These are phyloP conservation scores for Rhinolophus ferrumequinum DNA, from an alignment of 2,113 vertebrate genomes.

Conservation along the genomic window DNA sequence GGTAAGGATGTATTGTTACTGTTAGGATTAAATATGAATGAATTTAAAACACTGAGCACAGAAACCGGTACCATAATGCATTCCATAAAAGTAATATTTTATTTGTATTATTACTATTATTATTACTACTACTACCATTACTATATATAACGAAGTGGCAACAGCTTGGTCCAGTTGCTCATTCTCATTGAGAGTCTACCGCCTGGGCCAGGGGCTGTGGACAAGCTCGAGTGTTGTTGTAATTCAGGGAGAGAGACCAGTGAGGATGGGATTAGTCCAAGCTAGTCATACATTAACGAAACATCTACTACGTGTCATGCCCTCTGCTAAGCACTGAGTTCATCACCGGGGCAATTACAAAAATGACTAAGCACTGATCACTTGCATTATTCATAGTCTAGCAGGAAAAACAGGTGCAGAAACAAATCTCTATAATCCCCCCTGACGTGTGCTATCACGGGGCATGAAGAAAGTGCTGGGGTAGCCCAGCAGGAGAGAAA, in stretches of 20 bases:
- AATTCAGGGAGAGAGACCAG: neutral
- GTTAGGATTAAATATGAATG: neutral
- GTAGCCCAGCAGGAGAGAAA: neutral
- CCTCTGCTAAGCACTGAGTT: neutral
- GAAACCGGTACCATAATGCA: neutral
- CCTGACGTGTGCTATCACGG: accelerated
- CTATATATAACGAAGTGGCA: no score
- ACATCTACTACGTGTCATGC: neutral
- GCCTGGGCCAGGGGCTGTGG: neutral
- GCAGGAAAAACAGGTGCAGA: neutral
- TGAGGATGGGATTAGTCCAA: accelerated
- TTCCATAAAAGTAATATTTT: no score
- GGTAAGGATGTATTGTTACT: neutral
- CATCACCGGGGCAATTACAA: neutral
- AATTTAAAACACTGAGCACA: neutral
- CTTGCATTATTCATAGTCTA: neutral
- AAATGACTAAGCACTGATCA: neutral
- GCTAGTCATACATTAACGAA: accelerated
- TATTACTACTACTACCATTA: no score
- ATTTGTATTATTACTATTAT: neutral
- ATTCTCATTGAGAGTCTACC: no score
- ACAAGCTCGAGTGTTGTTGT: neutral
- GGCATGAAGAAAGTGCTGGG: neutral
- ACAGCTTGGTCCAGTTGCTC: neutral
- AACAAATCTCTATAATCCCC: neutral